A percentile compares a stretch with the other conserved stretches of the same genome.
Evolutionary conservation across 2,797 vertebrate species (phyloP).

Genomic region (Carapus acus): DNA sequence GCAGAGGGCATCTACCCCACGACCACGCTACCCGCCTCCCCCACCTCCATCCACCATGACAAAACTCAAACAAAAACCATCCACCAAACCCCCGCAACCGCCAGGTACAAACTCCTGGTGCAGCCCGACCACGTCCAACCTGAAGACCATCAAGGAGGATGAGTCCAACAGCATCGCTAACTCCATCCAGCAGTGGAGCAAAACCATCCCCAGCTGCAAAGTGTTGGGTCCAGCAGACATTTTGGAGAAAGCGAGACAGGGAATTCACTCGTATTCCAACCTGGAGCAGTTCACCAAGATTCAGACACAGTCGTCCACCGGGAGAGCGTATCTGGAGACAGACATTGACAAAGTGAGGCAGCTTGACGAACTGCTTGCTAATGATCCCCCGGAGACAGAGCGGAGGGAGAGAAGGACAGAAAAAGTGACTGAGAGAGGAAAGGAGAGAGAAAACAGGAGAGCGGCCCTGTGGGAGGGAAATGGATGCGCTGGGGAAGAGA

Average conservation of each 20-base stretch:
- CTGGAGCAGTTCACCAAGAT: constrained; percentile 56
- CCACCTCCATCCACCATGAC: constrained; percentile 21
- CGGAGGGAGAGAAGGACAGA: constrained; percentile 37
- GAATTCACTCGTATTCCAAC: constrained; percentile 53
- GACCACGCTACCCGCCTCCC: constrained; percentile 36
- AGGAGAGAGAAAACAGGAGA: constrained; percentile 37
- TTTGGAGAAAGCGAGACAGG: constrained; percentile 59
- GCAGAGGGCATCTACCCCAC: constrained; percentile 63
- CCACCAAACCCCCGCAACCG: constrained; percentile 12
- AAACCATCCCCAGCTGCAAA: constrained; percentile 71
- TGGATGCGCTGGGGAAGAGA: constrained; percentile 33
- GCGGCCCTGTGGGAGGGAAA: constrained; percentile 47
- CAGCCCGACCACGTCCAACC: constrained; percentile 48
- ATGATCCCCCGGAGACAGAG: constrained; percentile 54
- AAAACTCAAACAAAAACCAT: neutral
- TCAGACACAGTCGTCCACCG: constrained; percentile 55
- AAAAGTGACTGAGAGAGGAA: constrained; percentile 41
- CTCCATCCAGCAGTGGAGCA: constrained; percentile 64
- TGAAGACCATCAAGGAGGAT: constrained; percentile 55
- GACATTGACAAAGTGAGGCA: constrained; percentile 72
- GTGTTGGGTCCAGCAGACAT: constrained; percentile 70
- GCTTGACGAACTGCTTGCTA: constrained; percentile 62
- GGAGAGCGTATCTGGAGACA: constrained; percentile 64
- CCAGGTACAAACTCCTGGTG: constrained; percentile 43
- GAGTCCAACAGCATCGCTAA: constrained; percentile 48